phyloP scores from a whole-genome alignment of 2,888 invertebrate species.

The Eurois occulta region DNA sequence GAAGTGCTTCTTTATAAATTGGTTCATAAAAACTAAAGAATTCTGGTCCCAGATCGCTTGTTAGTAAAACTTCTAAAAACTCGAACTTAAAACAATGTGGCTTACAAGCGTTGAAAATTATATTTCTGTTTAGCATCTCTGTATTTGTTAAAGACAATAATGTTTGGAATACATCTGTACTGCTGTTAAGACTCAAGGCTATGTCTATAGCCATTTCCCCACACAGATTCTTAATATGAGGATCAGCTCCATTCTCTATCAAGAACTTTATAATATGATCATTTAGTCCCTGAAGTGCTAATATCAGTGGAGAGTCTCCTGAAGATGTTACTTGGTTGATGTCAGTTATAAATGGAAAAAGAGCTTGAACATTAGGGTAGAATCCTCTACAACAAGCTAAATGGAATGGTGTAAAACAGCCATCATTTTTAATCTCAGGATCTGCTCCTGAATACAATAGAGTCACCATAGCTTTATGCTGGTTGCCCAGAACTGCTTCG shows the following conservation, averaged over 20 bases:
- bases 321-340: conserved; percentile 79
- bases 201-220: conserved; percentile 82
- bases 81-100: conserved; percentile 85
- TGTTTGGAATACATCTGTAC: conserved; percentile 76
- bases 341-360: conserved; percentile 82
- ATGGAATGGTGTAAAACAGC: conserved; percentile 83
- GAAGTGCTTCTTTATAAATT: conserved; percentile 77
- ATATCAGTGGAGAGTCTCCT: conserved; percentile 83
- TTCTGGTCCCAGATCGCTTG: conserved; percentile 82
- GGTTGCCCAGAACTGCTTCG: conserved; percentile 81
- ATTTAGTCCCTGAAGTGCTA: conserved; percentile 79
- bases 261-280: conserved; percentile 81
- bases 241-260: conserved; percentile 82
- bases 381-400: conserved; percentile 85
- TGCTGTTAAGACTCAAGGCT: conserved; percentile 79
- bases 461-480: conserved; percentile 77
- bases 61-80: conserved; percentile 82
- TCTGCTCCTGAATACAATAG: conserved; percentile 86
- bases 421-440: conserved; percentile 81
- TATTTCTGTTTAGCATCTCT: conserved; percentile 77
- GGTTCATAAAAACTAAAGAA: conserved; percentile 82
- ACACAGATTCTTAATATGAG: conserved; percentile 79
- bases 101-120: conserved; percentile 83
- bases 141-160: conserved; percentile 78
- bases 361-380: conserved; percentile 75